Evolutionary conservation across 2,888 invertebrate species (phyloP).

Genomic region (Fragum fragum): DNA sequence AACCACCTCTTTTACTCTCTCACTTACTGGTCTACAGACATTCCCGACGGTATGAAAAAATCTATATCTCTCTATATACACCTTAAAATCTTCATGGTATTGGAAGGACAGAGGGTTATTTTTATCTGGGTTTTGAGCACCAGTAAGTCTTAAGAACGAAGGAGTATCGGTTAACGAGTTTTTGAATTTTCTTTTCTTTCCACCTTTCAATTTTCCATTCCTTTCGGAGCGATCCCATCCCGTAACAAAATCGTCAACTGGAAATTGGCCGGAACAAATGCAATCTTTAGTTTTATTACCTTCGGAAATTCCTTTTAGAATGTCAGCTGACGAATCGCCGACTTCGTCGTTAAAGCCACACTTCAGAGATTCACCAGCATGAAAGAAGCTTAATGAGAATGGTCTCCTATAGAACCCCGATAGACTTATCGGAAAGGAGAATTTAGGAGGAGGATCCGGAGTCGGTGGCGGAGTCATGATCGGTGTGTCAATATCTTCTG

Average conservation of each 20-base stretch:
- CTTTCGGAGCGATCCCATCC: conserved; percentile 49
- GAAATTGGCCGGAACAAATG: conserved; percentile 34
- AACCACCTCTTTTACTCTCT: conserved; percentile 23
- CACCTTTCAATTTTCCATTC: conserved; percentile 37
- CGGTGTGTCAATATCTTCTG: conserved; percentile 45
- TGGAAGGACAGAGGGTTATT: conserved; percentile 44
- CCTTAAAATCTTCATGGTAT: conserved; percentile 48
- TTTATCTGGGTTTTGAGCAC: conserved; percentile 5
- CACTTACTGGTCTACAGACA: conserved; percentile 44
- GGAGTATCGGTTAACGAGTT: conserved; percentile 30
- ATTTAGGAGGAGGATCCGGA: conserved; percentile 22
- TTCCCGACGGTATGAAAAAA: conserved; percentile 60
- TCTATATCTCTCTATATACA: conserved; percentile 63
- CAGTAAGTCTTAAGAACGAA: conserved; percentile 42
- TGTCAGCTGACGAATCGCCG: neutral
- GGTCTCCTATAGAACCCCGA: conserved; percentile 31
- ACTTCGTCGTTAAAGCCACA: conserved; percentile 37
- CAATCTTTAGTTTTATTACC: conserved; percentile 19
- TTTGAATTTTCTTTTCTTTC: conserved; percentile 20
- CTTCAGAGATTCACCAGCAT: conserved; percentile 39
- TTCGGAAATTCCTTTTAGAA: conserved; percentile 8
- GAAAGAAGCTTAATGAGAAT: conserved; percentile 42
- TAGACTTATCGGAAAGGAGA: neutral
- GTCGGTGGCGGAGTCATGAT: conserved; percentile 49
- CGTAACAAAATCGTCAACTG: conserved; percentile 26